Conservation (phyloP, 1,140 invertebrate genomes). For the Drosophila persimilis region DNA sequence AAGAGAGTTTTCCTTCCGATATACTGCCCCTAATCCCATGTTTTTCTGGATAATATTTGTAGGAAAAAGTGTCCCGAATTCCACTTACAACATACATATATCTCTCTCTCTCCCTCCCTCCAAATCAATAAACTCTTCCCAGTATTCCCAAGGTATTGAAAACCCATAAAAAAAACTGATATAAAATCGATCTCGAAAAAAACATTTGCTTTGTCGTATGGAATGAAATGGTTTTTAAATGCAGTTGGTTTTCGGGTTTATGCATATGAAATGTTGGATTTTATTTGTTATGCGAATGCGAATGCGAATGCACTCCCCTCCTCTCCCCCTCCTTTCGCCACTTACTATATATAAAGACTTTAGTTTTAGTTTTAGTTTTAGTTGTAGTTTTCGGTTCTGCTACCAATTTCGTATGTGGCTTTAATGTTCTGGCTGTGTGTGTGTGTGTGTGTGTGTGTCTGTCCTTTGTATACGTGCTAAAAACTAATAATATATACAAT, state of each 20-base stretch:
- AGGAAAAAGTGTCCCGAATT: no score
- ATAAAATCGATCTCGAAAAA: conserved; percentile 16
- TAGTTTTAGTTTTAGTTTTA: conserved; percentile 55
- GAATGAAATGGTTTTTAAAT: conserved; percentile 42
- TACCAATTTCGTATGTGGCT: conserved; percentile 56
- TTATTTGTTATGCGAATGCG: conserved; percentile 41
- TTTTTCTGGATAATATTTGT: no score
- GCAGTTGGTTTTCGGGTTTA: conserved; percentile 37
- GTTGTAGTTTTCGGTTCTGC: conserved; percentile 53
- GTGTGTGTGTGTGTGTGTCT: conserved; percentile 35
- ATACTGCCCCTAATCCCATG: no score
- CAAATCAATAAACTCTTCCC: no score
- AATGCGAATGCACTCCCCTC: conserved; percentile 38
- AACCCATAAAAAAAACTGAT: conserved; percentile 3
- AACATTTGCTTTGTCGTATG: conserved; percentile 13
- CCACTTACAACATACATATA: no score
- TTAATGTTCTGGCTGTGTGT: conserved; percentile 43
- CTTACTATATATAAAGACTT: conserved; percentile 66
- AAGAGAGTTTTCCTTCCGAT: no score
- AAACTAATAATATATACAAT: conserved; percentile 82
- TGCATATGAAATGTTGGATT: conserved; percentile 40
- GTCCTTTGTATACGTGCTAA: conserved; percentile 71
- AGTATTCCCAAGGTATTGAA: not conserved
- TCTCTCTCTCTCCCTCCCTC: no score
- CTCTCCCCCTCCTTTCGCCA: conserved; percentile 12